phyloP scores from a whole-genome alignment of 2,797 vertebrate species.

The Thunnus albacares region DNA sequence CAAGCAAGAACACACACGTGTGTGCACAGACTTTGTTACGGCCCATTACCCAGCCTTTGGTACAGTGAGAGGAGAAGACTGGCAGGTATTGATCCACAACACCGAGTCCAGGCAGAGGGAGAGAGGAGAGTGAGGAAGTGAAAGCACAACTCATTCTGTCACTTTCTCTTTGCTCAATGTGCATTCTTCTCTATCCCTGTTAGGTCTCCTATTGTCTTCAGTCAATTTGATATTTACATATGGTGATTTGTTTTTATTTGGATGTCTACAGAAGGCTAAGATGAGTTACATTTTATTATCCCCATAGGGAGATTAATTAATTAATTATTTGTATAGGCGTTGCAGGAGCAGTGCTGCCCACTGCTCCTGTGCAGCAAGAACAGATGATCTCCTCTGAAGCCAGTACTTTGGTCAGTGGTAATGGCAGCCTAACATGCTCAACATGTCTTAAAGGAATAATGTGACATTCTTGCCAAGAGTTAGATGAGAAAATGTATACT shows the following conservation, averaged over 20 bases:
- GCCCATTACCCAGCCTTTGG: slow-evolving; percentile 60
- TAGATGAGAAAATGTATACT: too few species aligned
- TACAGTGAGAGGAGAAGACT: slow-evolving; percentile 41
- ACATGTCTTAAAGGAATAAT: too few species aligned
- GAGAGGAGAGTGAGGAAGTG: neutral
- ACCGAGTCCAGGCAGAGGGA: slow-evolving; percentile 12
- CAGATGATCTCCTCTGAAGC: neutral
- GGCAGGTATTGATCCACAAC: slow-evolving; percentile 65
- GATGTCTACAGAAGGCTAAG: neutral
- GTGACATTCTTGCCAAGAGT: too few species aligned
- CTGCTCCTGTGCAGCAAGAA: neutral
- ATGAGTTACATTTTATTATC: neutral
- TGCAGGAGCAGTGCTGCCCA: neutral
- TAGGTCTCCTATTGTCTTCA: neutral
- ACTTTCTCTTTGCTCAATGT: slow-evolving; percentile 15
- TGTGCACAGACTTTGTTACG: slow-evolving; percentile 35
- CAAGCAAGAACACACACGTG: slow-evolving; percentile 11
- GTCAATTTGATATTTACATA: slow-evolving; percentile 6
- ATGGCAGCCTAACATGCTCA: slow-evolving; percentile 2
- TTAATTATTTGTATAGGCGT: neutral
- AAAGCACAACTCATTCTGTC: slow-evolving; percentile 25
- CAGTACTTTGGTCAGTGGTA: neutral
- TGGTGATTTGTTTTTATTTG: slow-evolving; percentile 14
- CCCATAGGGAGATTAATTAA: neutral
- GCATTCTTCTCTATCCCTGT: neutral